Evolutionary conservation across 1,140 invertebrate genomes (phyloP), one percentile per base, ranked within the genome.

Genomic region (Hypothenemus hampei): DNA sequence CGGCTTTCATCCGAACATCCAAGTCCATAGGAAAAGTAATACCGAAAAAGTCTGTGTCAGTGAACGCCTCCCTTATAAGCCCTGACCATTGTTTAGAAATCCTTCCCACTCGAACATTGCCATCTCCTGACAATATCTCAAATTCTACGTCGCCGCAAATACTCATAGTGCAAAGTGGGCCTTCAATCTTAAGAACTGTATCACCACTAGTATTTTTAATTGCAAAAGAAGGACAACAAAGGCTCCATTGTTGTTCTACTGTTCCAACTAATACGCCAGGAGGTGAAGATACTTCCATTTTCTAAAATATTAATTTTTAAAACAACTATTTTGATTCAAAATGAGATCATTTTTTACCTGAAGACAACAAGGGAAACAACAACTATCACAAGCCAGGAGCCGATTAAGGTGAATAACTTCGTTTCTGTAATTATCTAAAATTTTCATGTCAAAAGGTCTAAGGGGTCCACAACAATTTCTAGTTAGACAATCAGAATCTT

Each of bases 241-340:
- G 74, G 45, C 82, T 89, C 89, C 90, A 95, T 52, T 91, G 81
- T 77, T 97, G 90, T 54, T 85, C 79, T 5, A 96, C 79, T 4
- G 77, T 81, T 16, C 92, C 91, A 35, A 93, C 75, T 1, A 86
- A 67, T 37, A 77, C 82, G 3, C 85, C 86, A 1, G 84, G 84
- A 4, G 85, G 85, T 1, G 86, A 73, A 0, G 78, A 79, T 5
- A 90, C 84, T 65, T 88, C 85, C 75, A 89, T 81, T 63, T 59
- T 72, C 77, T 80, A 69, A 58, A 66, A 46, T 29, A 35, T 54
- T 33, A 22, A n/a, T 7, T 37, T 37, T 3, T 1, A 22, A 41
- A 31, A n/a, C n/a, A n/a, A n/a, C n/a, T n/a, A n/a, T n/a, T n/a
- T n/a, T n/a, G n/a, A n/a, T n/a, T n/a, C n/a, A n/a, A n/a, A n/a